A percentile compares a stretch with the other conserved stretches of the same genome.
Conservation (phyloP, 2,888 invertebrate genomes). For the Heliothis peltigera region DNA sequence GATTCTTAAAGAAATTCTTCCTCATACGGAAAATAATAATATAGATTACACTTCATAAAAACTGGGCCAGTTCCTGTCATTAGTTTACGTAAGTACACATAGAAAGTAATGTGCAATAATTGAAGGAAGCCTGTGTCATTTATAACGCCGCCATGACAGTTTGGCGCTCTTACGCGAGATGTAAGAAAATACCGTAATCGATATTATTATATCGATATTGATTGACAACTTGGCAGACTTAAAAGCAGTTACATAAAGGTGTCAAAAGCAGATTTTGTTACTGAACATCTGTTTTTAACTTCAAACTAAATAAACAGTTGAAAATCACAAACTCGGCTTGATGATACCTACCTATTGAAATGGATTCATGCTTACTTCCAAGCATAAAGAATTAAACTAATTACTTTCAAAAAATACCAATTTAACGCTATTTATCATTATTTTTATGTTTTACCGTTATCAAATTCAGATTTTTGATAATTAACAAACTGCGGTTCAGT, state of each 20-base stretch:
- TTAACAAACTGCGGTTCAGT: constrained; percentile 32
- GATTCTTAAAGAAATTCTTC: constrained; percentile 5
- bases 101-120: constrained; percentile 47
- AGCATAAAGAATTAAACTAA: constrained; percentile 4
- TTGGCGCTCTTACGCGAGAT: constrained; percentile 18
- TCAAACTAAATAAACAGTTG: not conserved
- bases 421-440: constrained; percentile 20
- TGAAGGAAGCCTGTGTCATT: constrained; percentile 36
- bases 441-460: constrained; percentile 19
- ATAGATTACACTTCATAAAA: constrained; percentile 30
- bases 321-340: not conserved
- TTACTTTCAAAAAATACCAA: constrained; percentile 15
- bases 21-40: constrained; percentile 21
- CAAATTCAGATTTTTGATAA: constrained; percentile 20
- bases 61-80: constrained; percentile 42
- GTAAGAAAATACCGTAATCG: not conserved
- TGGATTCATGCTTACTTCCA: not conserved
- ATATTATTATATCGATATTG: constrained; percentile 7
- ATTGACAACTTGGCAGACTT: not conserved
- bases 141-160: constrained; percentile 32
- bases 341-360: not conserved
- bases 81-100: constrained; percentile 50
- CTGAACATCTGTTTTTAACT: too few species aligned
- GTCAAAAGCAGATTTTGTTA: too few species aligned
- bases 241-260: not conserved